Base-by-base conservation (phyloP, 2,888 invertebrate species). In the Hirtodrosophila trivittata region DNA sequence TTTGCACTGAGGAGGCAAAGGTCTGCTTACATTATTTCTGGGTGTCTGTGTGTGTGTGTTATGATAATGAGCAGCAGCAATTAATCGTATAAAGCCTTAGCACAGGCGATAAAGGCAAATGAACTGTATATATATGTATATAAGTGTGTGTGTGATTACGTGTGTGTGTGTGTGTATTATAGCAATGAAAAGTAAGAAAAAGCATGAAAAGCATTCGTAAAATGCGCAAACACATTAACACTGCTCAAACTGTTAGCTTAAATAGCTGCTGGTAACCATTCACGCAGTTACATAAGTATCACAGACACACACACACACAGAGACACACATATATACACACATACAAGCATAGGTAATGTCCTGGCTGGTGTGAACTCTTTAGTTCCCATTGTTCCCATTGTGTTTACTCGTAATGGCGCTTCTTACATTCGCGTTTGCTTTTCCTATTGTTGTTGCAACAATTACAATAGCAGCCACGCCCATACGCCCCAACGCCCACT, bases 61-160 rank as follows among this genome's bases (percentile, higher is more conserved):
- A 58, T 71, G 73, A 71, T 73, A 73, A 73, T 65, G 66, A 63
- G 60, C 56, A 63, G 59, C 69, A 68, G 75, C 84, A 85, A 80
- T 85, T 85, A 85, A 80, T 80, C 72, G 82, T 69, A 37, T 63
- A 60, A 64, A 69, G 51, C 63, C 41, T 54, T 51, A 21, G 28
- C 55, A 63, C 68, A 73, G 66, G 69, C 62, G 70, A 72, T 72
- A 74, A 72, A 71, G 51, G 55, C 63, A 74, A 72, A 74, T 72
- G 64, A 74, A 67, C 12, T 35, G 35, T 35, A 12, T 35, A 13
- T 12, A 2, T 62, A 45, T 46, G 43, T 43, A 13, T 38, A n/a
- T 38, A 6, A 12, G 7, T 38, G 28, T 12, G 39, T 35, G 16
- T 52, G 33, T 57, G 57, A n/a, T n/a, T n/a, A n/a, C 5, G 18